Evolutionary conservation across 2,113 vertebrate genomes (phyloP).

Genomic region (Sinocyclocheilus anophthalmus): DNA sequence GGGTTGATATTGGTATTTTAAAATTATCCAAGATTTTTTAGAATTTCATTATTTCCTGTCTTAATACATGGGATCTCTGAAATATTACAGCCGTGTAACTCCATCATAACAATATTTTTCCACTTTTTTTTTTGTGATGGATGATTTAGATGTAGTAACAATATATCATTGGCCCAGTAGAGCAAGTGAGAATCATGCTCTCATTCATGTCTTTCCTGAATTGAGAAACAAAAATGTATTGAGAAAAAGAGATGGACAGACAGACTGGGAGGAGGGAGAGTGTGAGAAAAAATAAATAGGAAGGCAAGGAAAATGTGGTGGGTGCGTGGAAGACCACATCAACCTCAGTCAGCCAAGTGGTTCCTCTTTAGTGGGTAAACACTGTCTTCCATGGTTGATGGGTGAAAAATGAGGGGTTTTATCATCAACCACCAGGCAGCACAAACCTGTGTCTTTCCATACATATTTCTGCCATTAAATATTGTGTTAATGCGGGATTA

Average conservation of each 20-base stretch:
- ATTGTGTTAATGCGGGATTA: slow-evolving; percentile 23
- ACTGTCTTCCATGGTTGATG: not conserved
- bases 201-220: not conserved
- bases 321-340: slow-evolving; percentile 9
- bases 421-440: slow-evolving; percentile 35
- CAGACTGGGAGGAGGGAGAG: not conserved
- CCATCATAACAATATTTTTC: not conserved
- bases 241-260: not conserved
- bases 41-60: too few relatives aligned
- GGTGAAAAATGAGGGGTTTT: slow-evolving; percentile 26
- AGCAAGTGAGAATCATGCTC: not conserved
- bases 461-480: slow-evolving; percentile 1
- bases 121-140: too few relatives aligned
- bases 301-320: not conserved
- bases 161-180: not conserved
- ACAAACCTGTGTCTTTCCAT: not conserved
- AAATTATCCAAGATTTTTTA: too few relatives aligned
- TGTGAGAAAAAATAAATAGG: not conserved
- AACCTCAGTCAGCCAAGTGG: not conserved
- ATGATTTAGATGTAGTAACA: not conserved
- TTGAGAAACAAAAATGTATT: not conserved
- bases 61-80: not conserved
- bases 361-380: slow-evolving; percentile 37
- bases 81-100: not conserved
- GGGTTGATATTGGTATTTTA: not conserved